phyloP scores from a whole-genome alignment of 2,888 invertebrate species.

The Heliconius charithonia region DNA sequence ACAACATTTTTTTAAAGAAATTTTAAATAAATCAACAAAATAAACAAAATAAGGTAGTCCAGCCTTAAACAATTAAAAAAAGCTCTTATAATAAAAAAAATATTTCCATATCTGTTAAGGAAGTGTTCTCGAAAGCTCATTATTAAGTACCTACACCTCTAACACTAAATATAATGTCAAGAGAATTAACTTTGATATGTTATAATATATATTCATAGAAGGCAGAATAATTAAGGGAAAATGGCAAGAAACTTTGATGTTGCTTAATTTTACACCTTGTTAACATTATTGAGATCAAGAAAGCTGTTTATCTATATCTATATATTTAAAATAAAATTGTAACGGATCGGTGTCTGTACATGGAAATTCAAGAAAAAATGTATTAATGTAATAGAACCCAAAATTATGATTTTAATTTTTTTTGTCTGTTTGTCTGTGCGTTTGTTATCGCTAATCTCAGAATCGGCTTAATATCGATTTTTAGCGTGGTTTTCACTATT shows the following conservation, averaged over 20 bases:
- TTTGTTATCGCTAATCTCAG: no score
- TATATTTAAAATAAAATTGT: no score
- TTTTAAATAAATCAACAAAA: not conserved
- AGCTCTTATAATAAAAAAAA: not conserved
- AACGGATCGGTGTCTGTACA: no score
- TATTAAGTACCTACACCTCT: slow-evolving; percentile 46
- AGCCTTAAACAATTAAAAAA: not conserved
- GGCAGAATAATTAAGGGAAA: slow-evolving; percentile 66
- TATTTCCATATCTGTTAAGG: slow-evolving; percentile 27
- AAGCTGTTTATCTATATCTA: slow-evolving; percentile 7
- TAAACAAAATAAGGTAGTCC: not conserved
- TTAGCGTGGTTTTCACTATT: no score
- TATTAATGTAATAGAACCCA: no score
- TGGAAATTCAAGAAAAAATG: no score
- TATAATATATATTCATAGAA: slow-evolving; percentile 70
- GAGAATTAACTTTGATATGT: slow-evolving; percentile 67
- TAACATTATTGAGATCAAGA: slow-evolving; percentile 36
- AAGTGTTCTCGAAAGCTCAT: slow-evolving; percentile 52
- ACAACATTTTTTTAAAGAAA: not conserved
- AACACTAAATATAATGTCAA: slow-evolving; percentile 60
- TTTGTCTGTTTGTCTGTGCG: no score
- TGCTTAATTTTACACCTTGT: slow-evolving; percentile 55
- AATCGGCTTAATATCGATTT: no score
- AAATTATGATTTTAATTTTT: no score
- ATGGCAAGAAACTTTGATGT: slow-evolving; percentile 63